Evolutionary conservation across 2,113 vertebrate species (phyloP), one percentile per base, ranked within the genome.

Genomic region (Nibea albiflora): DNA sequence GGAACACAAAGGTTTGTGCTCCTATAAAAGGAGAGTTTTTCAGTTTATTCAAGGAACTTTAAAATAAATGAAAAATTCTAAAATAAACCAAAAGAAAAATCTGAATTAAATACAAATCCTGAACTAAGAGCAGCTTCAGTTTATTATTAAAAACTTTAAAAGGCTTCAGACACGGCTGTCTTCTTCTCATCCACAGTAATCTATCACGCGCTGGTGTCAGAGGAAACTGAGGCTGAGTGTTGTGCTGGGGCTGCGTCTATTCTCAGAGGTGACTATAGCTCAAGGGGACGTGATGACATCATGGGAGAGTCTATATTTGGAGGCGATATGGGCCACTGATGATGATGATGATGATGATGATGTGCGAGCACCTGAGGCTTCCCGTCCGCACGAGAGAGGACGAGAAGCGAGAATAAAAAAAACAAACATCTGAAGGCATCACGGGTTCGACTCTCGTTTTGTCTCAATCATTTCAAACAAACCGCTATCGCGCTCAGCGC

Each of bases 231-330:
- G 70, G n/a, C 39, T 26, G 76, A 81, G 17, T 52, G 76, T 79
- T 68, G 42, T 47, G 11, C 57, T 58, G 49, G 9, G 16, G 19
- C 74, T 65, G 80, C 14, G 20, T 88, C 84, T 88, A 57, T 69
- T 82, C 83, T 84, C 90, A 79, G 88, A 85, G 79, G 80, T 78
- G 67, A 76, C 58, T 70, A 1, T 9, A 5, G 69, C 90, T 85
- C 67, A 3, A 4, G 49, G 90, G 89, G 49, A 73, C 24, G 64
- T 31, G 69, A 58, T 89, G 92, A 93, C 93, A 88, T 93, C 92
- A 91, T 16, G 50, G 78, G 31, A 69, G 53, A 39, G 76, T 92
- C 90, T 93, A 93, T 93, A 93, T 94, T 89, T 89, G 84, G 92
- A 90, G 71, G 65, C 49, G 84, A 92, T 83, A 85, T 60, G 89